phyloP scores from a whole-genome alignment of 2,113 vertebrate genomes.

The Sciurus niger region DNA sequence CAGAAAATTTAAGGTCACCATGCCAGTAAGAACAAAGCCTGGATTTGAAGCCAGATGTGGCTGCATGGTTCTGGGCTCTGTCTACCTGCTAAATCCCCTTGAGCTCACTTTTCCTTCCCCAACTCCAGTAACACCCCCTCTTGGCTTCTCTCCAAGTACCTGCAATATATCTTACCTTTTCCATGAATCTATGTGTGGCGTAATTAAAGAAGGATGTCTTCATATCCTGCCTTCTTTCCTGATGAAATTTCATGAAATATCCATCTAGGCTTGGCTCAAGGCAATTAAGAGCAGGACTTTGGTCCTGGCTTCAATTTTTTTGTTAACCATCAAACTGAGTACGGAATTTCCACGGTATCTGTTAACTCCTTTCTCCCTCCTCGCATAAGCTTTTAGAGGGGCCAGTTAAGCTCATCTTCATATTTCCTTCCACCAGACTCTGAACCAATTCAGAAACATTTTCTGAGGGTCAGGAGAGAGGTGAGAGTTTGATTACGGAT shows the following conservation, averaged over 20 bases:
- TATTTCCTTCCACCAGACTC: not conserved
- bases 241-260: constrained; percentile 24
- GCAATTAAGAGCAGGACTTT: not conserved
- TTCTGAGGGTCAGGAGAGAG: not conserved
- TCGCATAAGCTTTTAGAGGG: not conserved
- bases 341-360: not conserved
- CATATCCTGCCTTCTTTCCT: not conserved
- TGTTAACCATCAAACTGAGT: not conserved
- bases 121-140: not conserved
- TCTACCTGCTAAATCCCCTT: fast-evolving
- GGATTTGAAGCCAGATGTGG: not conserved
- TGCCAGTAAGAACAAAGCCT: not conserved
- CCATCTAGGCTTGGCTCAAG: not conserved
- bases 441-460: not conserved
- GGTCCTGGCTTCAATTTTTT: not conserved
- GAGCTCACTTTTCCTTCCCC: not conserved
- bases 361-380: fast-evolving
- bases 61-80: not conserved
- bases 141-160: not conserved
- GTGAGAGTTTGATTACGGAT: not conserved
- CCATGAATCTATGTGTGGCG: not conserved
- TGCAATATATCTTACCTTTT: not conserved
- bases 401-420: not conserved
- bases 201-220: not conserved
- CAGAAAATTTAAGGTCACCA: not conserved